phyloP scores from a whole-genome alignment of 2,113 vertebrate genomes.

The Tragelaphus strepsiceros region DNA sequence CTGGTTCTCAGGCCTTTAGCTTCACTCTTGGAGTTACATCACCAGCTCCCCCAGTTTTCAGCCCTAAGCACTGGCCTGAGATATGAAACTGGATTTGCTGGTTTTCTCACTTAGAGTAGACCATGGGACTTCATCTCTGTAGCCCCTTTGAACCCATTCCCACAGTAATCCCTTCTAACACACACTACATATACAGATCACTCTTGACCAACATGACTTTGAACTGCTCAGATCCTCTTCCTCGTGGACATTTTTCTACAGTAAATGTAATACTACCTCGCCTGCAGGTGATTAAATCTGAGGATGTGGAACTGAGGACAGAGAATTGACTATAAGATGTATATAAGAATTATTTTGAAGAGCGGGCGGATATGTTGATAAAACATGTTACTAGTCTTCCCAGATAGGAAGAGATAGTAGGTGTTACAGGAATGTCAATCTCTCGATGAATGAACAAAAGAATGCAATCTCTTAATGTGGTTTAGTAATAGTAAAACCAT shows the following conservation, averaged over 20 bases:
- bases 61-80: background rate
- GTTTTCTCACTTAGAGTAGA: background rate
- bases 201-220: background rate
- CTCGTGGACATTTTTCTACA: fast-evolving
- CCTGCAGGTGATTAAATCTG: background rate
- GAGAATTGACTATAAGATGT: background rate
- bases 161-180: background rate
- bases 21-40: background rate
- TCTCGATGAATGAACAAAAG: background rate
- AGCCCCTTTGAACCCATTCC: background rate
- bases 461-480: background rate
- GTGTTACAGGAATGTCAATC: background rate
- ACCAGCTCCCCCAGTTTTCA: background rate
- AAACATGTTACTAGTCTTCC: background rate
- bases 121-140: background rate
- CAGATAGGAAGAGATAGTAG: background rate
- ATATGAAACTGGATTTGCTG: fast-evolving
- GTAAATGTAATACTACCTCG: background rate
- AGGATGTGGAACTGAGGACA: background rate
- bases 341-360: background rate
- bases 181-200: background rate
- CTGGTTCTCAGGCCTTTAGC: background rate
- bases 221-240: background rate
- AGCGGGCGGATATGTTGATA: background rate
- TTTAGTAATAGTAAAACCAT: background rate